phyloP scores from a whole-genome alignment of 2,888 invertebrate genomes.

The Acleris cristana region DNA sequence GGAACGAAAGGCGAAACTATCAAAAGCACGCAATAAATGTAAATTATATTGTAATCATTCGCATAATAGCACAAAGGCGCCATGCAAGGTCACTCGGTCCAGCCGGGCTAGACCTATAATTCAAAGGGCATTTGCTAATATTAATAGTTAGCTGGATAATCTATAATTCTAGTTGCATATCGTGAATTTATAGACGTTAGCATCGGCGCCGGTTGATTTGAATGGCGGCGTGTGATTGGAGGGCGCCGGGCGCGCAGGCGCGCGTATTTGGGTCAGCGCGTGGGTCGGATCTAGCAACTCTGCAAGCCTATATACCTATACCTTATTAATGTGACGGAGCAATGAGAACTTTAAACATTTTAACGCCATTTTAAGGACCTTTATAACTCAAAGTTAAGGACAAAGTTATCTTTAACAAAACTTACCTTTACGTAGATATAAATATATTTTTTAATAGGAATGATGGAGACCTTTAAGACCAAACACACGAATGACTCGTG shows the following conservation, averaged over 20 bases:
- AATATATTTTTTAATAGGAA: too few relatives aligned
- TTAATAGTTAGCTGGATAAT: slow-evolving; percentile 63
- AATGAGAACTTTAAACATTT: slow-evolving; percentile 34
- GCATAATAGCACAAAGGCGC: slow-evolving; percentile 34
- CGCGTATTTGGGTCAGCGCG: slow-evolving; percentile 78
- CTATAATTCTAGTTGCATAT: slow-evolving; percentile 65
- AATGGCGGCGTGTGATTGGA: slow-evolving; percentile 75
- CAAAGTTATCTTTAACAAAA: too few relatives aligned
- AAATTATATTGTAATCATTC: slow-evolving; percentile 34
- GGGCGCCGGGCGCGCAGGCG: slow-evolving; percentile 73
- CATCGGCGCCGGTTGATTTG: slow-evolving; percentile 74
- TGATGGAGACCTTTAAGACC: too few relatives aligned
- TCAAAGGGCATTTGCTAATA: slow-evolving; percentile 67
- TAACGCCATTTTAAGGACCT: background rate
- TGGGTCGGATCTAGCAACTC: slow-evolving; percentile 71
- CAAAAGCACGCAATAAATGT: slow-evolving; percentile 20
- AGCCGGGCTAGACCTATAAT: slow-evolving; percentile 46
- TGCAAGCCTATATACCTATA: slow-evolving; percentile 49
- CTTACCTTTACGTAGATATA: too few relatives aligned
- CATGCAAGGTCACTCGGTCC: slow-evolving; percentile 42
- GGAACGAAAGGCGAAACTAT: background rate
- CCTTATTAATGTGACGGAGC: slow-evolving; percentile 33
- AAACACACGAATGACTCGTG: too few relatives aligned
- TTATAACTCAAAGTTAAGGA: too few relatives aligned
- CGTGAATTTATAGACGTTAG: slow-evolving; percentile 65